Evolutionary conservation across 2,113 vertebrate species (phyloP).

Genomic region (Pelecanus crispus): DNA sequence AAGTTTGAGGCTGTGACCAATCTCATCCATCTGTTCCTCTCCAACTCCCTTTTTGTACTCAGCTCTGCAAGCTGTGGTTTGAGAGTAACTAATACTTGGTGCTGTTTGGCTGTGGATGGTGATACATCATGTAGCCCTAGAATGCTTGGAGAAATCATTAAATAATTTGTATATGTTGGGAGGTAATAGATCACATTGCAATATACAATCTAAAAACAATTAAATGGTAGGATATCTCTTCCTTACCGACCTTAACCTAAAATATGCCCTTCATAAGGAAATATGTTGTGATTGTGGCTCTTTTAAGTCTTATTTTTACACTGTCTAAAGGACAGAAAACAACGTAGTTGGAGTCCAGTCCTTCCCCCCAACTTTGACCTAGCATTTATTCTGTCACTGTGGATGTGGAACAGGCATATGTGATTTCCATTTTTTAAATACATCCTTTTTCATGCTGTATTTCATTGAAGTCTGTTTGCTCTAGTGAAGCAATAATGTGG

Average conservation of each 20-base stretch:
- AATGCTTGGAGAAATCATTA: neutral
- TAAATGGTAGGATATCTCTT: neutral
- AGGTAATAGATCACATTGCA: neutral
- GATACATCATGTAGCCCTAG: neutral
- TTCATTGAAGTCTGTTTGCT: neutral
- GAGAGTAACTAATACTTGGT: neutral
- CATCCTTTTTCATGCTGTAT: neutral
- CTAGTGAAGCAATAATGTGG: neutral
- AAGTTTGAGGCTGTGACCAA: neutral
- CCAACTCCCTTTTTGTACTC: neutral
- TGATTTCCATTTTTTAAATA: neutral
- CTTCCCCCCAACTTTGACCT: neutral
- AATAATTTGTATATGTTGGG: neutral
- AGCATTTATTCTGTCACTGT: neutral
- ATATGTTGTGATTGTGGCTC: neutral
- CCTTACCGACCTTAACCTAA: neutral
- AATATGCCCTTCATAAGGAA: neutral
- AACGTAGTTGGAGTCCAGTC: accelerated
- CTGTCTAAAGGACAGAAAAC: neutral
- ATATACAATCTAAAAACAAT: neutral
- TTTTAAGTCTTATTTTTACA: neutral
- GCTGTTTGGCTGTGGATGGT: neutral
- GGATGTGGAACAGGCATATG: neutral
- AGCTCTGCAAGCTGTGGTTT: neutral
- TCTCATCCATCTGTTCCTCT: neutral